Percentiles rank a stretch among this genome's conserved stretches.
These are phyloP conservation scores for Sphaeridia pumilis DNA, from an alignment of 2,888 invertebrate genomes.

Conservation along the genomic window DNA sequence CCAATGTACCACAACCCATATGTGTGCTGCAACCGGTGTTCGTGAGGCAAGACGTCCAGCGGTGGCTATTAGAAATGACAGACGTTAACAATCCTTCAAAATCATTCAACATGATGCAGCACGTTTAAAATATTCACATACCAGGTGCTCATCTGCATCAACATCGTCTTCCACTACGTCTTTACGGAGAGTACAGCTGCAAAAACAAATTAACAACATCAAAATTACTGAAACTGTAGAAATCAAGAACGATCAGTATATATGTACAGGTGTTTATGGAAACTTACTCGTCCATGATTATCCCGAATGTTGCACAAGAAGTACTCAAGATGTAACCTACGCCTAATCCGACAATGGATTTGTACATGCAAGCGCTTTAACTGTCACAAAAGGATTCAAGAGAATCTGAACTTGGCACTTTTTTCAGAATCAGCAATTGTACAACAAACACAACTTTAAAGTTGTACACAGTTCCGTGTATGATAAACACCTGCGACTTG, in stretches of 20 bases:
- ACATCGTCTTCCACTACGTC: constrained; percentile 26
- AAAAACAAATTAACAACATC: constrained; percentile 17
- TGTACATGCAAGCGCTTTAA: too few relatives aligned
- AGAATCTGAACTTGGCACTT: too few relatives aligned
- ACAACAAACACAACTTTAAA: too few relatives aligned
- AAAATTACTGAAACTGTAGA: constrained; percentile 8
- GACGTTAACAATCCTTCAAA: too few relatives aligned
- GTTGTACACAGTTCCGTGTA: too few relatives aligned
- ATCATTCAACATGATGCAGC: too few relatives aligned
- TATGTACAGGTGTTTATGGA: not conserved
- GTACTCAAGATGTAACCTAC: too few relatives aligned
- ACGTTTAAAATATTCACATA: too few relatives aligned
- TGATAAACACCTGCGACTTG: too few relatives aligned
- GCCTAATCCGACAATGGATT: too few relatives aligned
- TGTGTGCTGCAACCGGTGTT: constrained; percentile 84
- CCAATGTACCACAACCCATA: constrained; percentile 87
- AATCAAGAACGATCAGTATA: not conserved
- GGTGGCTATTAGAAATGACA: constrained; percentile 46
- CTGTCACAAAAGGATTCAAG: too few relatives aligned
- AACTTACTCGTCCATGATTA: constrained; percentile 15
- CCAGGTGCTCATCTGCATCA: constrained; percentile 36
- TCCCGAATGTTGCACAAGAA: not conserved
- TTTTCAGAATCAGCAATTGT: too few relatives aligned
- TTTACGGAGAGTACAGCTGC: constrained; percentile 34
- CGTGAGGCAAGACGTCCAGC: constrained; percentile 63